Base-by-base conservation (phyloP, 2,888 invertebrate genomes). In the Pseudanteris insignis region DNA sequence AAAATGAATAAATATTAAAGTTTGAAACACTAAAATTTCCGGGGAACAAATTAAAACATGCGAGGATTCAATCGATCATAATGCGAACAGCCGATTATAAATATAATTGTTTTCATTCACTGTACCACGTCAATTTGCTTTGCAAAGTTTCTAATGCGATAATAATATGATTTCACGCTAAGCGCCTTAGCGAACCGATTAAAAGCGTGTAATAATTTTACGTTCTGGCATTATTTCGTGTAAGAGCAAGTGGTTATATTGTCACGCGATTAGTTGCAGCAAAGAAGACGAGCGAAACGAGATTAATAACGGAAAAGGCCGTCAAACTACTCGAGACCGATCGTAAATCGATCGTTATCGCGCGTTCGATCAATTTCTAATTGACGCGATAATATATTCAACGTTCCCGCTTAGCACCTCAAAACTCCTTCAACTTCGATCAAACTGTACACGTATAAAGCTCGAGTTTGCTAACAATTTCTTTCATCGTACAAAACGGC, bases 281-380 rank as follows among this genome's bases (percentile, higher is more conserved):
- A 33, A 29, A 47, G 29, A 28, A 54, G 33, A 43, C 47, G 21
- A 25, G 47, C 33, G 14, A 44, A 47, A 59, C 38, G 48, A 54
- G 53, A 60, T 60, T 53, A 54, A 54, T 60, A 60, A 54, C 47
- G 60, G 51, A 64, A 53, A 51, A 58, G 61, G 34, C 50, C 63
- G 64, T 61, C 57, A 46, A 63, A 53, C 41, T 54, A 51, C 40
- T 57, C 51, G 67, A 67, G 64, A 64, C 64, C 62, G 64, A 69
- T 67, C 70, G 69, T 69, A 68, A 69, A 72, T 70, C 74, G 71
- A 73, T 73, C 72, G 73, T 70, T 66, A 67, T 68, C 60, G 61
- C 67, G 65, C 70, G 71, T 72, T 73, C 70, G 70, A 74, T 73
- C 74, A 73, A 72, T 73, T 73, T 72, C 74, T 73, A 73, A 74